phyloP scores from a whole-genome alignment of 2,113 vertebrate genomes.

The Cariama cristata region DNA sequence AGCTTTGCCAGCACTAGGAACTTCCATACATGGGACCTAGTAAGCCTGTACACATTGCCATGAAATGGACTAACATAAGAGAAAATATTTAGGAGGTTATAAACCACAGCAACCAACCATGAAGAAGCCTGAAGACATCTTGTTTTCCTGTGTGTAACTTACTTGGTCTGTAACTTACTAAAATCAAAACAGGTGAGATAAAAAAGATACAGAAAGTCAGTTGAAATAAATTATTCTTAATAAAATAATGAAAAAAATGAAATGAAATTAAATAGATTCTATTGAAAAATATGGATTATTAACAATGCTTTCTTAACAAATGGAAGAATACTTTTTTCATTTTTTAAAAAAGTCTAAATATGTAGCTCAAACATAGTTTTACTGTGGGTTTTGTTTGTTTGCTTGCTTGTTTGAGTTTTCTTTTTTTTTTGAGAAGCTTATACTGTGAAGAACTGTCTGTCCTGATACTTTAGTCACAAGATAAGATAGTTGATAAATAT shows the following conservation, averaged over 20 bases:
- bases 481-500: fast-evolving
- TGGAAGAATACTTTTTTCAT: background rate
- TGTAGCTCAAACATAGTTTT: background rate
- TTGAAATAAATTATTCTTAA: background rate
- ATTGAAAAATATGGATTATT: background rate
- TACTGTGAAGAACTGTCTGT: background rate
- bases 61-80: background rate
- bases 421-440: background rate
- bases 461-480: background rate
- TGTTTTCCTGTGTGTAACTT: background rate
- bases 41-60: background rate
- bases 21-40: background rate
- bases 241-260: background rate
- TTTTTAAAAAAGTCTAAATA: background rate
- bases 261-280: background rate
- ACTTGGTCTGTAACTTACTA: background rate
- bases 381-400: background rate
- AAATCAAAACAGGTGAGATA: background rate
- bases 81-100: background rate
- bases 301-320: background rate
- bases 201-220: background rate
- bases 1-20: background rate
- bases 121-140: background rate
- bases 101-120: background rate
- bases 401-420: background rate